These are phyloP conservation scores for Glareola pratincola DNA, from an alignment of 2,113 vertebrate genomes.

Conservation along the genomic window DNA sequence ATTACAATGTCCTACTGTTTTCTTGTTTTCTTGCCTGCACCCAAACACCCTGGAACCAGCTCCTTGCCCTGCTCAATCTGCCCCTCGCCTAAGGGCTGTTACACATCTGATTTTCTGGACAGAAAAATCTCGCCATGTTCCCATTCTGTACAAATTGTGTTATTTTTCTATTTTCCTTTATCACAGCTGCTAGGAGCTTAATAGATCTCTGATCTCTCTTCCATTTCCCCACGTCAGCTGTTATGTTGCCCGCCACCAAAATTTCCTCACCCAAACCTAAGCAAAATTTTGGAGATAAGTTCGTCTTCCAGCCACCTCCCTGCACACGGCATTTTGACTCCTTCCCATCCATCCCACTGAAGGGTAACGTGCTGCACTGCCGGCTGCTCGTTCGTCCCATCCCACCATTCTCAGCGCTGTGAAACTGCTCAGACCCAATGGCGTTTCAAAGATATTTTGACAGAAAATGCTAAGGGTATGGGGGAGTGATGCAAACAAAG, in stretches of 20 bases:
- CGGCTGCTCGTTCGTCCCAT: background rate
- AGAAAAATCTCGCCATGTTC: background rate
- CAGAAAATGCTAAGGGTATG: background rate
- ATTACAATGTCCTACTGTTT: background rate
- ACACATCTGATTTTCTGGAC: background rate
- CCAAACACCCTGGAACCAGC: background rate
- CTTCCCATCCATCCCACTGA: background rate
- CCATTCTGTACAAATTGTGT: background rate
- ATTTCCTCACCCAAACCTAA: background rate
- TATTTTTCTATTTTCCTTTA: background rate
- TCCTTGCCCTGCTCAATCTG: background rate
- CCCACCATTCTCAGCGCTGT: background rate
- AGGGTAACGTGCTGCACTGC: rapidly evolving
- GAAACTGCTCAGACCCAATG: background rate
- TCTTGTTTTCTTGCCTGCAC: background rate
- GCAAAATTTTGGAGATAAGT: background rate
- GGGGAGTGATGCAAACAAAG: background rate
- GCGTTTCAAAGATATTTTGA: background rate
- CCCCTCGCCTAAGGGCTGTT: background rate
- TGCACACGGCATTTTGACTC: background rate
- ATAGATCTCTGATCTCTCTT: background rate
- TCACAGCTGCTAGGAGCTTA: background rate
- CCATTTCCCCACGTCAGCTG: background rate
- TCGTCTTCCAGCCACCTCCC: background rate
- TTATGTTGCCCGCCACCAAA: background rate